These are phyloP conservation scores for Corynorhinus townsendii DNA, from an alignment of 2,113 vertebrate species.

Conservation along the genomic window DNA sequence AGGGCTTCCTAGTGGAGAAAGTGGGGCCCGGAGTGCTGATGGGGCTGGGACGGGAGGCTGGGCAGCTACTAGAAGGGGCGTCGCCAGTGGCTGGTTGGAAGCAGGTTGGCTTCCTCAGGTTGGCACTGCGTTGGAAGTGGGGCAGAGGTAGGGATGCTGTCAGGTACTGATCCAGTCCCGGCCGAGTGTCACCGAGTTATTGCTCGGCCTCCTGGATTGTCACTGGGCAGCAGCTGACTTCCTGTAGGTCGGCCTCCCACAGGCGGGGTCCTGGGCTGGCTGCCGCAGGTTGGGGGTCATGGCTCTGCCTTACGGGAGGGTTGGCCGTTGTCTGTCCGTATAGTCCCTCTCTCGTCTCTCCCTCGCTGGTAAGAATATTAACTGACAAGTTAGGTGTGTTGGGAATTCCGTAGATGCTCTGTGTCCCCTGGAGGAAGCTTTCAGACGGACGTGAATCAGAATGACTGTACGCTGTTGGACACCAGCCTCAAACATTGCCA, in stretches of 20 bases:
- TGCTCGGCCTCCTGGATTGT: no score
- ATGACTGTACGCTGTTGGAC: background rate
- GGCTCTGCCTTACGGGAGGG: background rate
- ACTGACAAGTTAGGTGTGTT: background rate
- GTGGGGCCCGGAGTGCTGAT: background rate
- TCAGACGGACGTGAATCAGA: background rate
- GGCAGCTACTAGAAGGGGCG: background rate
- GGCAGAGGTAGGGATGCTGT: background rate
- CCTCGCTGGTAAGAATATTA: background rate
- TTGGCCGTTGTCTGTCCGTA: background rate
- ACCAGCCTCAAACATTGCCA: background rate
- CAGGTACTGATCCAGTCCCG: accelerated
- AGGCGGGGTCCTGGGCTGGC: background rate
- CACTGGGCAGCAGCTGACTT: accelerated
- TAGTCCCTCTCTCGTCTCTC: background rate
- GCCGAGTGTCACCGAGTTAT: background rate
- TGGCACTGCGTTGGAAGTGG: background rate
- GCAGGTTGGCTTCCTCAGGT: background rate
- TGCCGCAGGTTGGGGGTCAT: background rate
- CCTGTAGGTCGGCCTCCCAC: background rate
- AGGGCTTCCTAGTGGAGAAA: background rate
- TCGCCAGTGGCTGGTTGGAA: background rate
- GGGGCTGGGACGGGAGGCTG: background rate
- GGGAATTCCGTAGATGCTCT: background rate
- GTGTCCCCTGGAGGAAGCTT: background rate